phyloP scores from a whole-genome alignment of 2,797 vertebrate genomes.

The Furcifer pardalis region DNA sequence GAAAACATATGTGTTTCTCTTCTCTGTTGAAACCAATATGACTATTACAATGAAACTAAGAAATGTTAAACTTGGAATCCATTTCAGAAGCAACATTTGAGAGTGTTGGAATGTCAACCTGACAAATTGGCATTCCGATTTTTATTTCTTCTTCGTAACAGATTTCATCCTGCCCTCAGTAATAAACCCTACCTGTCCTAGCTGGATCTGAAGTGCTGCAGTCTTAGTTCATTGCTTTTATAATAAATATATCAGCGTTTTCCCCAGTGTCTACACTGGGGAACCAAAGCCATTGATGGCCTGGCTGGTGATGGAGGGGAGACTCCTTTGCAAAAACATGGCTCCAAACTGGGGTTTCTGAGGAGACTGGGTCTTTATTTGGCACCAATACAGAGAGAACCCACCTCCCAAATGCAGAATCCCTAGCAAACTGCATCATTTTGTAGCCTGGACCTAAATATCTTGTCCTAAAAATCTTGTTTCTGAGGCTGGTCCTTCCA shows the following conservation, averaged over 20 bases:
- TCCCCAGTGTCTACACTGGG: neutral
- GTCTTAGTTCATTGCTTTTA: neutral
- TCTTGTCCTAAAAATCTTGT: neutral
- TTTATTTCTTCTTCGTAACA: neutral
- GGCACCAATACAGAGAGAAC: neutral
- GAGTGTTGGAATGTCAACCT: neutral
- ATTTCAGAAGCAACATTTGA: neutral
- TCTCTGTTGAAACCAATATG: neutral
- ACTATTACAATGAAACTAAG: neutral
- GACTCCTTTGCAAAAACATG: neutral
- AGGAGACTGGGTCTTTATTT: conserved; percentile 12
- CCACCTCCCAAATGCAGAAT: neutral
- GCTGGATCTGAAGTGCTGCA: neutral
- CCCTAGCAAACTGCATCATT: neutral
- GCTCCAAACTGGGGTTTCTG: neutral
- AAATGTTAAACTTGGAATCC: neutral
- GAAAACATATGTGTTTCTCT: neutral
- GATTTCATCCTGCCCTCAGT: neutral
- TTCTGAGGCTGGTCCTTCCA: neutral
- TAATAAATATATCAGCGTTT: neutral
- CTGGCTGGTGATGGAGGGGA: neutral
- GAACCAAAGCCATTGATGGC: neutral
- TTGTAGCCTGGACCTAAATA: neutral
- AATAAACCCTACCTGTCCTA: neutral
- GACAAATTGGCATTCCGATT: neutral